Evolutionary conservation across 2,888 invertebrate species (phyloP).

Genomic region (Hydrotaea cyrtoneurina): DNA sequence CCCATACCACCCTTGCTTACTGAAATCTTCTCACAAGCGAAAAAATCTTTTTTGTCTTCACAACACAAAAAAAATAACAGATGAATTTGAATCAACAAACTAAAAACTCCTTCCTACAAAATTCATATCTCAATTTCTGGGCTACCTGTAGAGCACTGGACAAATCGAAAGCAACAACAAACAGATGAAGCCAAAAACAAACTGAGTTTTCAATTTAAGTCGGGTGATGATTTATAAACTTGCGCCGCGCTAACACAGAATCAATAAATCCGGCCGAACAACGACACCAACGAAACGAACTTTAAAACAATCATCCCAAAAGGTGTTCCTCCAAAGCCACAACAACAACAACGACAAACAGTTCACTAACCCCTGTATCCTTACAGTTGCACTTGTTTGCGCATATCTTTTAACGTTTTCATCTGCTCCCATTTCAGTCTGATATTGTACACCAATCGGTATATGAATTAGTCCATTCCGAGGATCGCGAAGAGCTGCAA

Average conservation of each 20-base stretch:
- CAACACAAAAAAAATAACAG: too few relatives aligned
- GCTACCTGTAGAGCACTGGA: conserved; percentile 59
- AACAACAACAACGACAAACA: conserved; percentile 62
- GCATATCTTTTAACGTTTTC: background rate
- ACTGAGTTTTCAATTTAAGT: conserved; percentile 77
- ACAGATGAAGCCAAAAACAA: conserved; percentile 5
- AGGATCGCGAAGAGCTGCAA: conserved; percentile 98
- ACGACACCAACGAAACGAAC: background rate
- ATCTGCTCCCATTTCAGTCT: conserved; percentile 86
- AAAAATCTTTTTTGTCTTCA: too few relatives aligned
- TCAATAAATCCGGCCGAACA: conserved; percentile 1
- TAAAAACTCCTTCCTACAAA: conserved; percentile 56
- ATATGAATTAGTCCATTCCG: conserved; percentile 99
- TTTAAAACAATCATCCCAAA: conserved; percentile 7
- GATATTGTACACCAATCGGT: conserved; percentile 99
- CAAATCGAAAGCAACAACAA: conserved; percentile 4
- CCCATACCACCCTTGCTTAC: background rate
- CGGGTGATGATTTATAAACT: conserved; percentile 76
- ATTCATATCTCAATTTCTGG: conserved; percentile 60
- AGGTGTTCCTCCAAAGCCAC: conserved; percentile 32
- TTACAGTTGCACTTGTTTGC: conserved; percentile 7
- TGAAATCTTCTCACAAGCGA: background rate
- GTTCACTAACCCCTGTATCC: conserved; percentile 46
- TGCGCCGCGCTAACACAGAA: background rate
- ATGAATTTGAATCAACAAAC: background rate